A percentile compares a stretch with the other conserved stretches of the same genome.
Evolutionary conservation across 2,797 vertebrate species (phyloP).

Genomic region (Ptychadena robeensis): DNA sequence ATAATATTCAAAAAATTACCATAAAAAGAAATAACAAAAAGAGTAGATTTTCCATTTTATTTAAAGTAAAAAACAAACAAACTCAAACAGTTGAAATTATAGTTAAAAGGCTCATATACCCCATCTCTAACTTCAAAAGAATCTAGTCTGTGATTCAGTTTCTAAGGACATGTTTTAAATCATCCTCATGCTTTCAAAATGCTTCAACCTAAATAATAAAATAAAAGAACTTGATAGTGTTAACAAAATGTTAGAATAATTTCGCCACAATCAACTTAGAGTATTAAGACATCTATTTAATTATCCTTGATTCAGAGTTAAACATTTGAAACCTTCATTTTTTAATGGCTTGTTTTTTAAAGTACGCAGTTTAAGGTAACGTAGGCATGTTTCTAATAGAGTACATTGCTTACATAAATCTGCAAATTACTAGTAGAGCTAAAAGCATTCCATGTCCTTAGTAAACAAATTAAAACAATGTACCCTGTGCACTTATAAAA

Average conservation of each 20-base stretch:
- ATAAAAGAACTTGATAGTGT: constrained; percentile 3
- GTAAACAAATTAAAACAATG: constrained; percentile 61
- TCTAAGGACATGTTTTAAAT: constrained; percentile 27
- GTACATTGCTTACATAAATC: constrained; percentile 53
- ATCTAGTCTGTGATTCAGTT: constrained; percentile 8
- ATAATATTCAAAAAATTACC: no score
- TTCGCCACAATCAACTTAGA: constrained; percentile 19
- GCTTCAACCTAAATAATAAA: background rate
- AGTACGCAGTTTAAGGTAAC: constrained; percentile 28
- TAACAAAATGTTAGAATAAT: constrained; percentile 10
- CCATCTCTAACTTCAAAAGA: constrained; percentile 7
- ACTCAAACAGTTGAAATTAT: background rate
- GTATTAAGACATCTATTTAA: constrained; percentile 30
- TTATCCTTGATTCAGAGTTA: constrained; percentile 33
- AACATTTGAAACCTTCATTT: constrained; percentile 9
- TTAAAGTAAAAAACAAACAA: background rate
- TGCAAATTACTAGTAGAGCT: constrained; percentile 55
- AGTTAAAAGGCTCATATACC: constrained; percentile 9
- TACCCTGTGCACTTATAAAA: constrained; percentile 48
- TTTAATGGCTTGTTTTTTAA: constrained; percentile 1
- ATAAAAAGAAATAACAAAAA: background rate
- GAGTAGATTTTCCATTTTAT: background rate
- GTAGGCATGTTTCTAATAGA: constrained; percentile 54
- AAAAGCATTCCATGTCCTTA: constrained; percentile 60
- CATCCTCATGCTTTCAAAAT: background rate